Evolutionary conservation across 2,888 invertebrate genomes (phyloP), one percentile per base, ranked within the genome.

Genomic region (Acheta domesticus): DNA sequence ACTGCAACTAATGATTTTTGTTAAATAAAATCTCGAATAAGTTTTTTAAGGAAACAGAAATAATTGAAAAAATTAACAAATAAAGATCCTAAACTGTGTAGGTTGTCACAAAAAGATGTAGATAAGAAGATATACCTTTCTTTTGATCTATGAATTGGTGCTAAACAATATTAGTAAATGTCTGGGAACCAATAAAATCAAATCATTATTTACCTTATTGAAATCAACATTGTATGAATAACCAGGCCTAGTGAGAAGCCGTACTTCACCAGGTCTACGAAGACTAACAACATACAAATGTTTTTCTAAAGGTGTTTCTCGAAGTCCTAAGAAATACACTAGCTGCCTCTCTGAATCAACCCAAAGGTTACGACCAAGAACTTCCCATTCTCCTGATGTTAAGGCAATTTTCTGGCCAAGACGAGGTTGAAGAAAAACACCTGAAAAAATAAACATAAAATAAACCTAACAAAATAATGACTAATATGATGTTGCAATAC

Each of bases 351-450:
- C 86, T 82, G 91, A 91, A 87, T 98, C 96, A 73, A 98, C 94
- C 96, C 97, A 97, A 79, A 98, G 89, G 87, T 93, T 93, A 81
- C 92, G 91, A 49, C 94, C 93, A 84, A 95, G 89, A 21, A 97
- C 95, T 87, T 96, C 97, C 97, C 97, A 98, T n/a, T 96, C 94
- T 0, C 97, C 98, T 19, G 91, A 90, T 0, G 97, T 97, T 83
- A 97, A 88, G 0, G 94, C 91, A 49, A 94, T 89, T 82, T 86
- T 93, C 80, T 80, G 81, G 48, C 80, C 79, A 23, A 80, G 77
- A 23, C 82, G 79, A 23, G 82, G 81, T 48, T 82, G 82, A 23
- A 82, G 81, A 75, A 82, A 82, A 21, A 81, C 81, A 79, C 82
- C 82, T 82, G 62, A 19, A 80, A 78, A 48, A n/a, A n/a, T n/a